Base-by-base conservation (phyloP, 1,140 invertebrate species). In the Psilanteris sp. region DNA sequence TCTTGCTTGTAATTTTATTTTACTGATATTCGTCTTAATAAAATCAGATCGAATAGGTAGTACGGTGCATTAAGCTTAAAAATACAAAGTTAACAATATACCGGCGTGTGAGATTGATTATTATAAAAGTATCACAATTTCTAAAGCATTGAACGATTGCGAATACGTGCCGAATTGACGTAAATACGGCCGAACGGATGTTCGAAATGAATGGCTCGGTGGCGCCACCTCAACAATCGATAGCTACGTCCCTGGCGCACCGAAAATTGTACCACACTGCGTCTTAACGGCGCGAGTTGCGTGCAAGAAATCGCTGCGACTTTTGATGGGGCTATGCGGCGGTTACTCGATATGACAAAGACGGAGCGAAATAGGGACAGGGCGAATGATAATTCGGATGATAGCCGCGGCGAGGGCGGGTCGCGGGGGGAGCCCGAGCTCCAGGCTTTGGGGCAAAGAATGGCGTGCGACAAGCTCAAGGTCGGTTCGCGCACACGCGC, bases 401-500 rank as follows among this genome's bases (percentile, higher is more conserved):
- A 48, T 46, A 48, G 61, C 15, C 18, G 13, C 18, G 13, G 50
- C 32, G 73, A 39, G 32, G 36, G 54, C 13, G 32, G 34, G 24
- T 9, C 24, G 54, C 10, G 31, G 20, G 44, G 27, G 41, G 26
- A 2, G 32, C 2, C 1, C 36, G 36, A 68, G 14, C 59, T 50
- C 44, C 44, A 34, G 36, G 48, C 34, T 55, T 13, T 37, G 68
- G 70, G 50, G 61, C 46, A 59, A 37, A 39, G 34, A 50, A 29
- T 29, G 44, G 66, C 18, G 41, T 26, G 34, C 15, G 31, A 64
- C 8, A 20, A 32, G 14, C 80, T 84, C 85, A 86, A 86, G 85
- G 85, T 86, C 85, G 84, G 77, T 64, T 62, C 73, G 81, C 82
- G 83, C 85, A 85, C 84, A 81, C 85, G 84, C 85, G 85, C 52